Evolutionary conservation across 2,797 vertebrate species (phyloP), one percentile per base, ranked within the genome.

Genomic region (Acrocephalus scirpaceus): DNA sequence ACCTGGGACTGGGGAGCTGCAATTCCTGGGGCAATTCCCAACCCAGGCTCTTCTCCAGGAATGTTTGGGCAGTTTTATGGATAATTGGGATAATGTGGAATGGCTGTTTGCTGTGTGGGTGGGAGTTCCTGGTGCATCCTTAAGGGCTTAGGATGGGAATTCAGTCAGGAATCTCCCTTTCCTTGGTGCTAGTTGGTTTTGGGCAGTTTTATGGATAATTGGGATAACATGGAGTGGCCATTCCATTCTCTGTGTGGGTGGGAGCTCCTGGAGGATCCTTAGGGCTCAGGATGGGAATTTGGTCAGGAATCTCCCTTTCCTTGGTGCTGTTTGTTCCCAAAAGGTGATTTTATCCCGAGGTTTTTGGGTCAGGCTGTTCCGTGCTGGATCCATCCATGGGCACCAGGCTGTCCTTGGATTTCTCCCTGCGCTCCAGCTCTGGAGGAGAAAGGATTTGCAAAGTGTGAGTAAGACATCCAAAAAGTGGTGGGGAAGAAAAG

Each of bases 341-440:
- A 29, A 21, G 5, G 4, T 1, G 26, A n/a, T 10, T 74, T 62
- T 5, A 29, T 34, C 45, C 54, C 20, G 0, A 51, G 45, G 44
- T 29, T 45, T 67, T 26, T 3, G 30, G 9, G 42, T 36, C 32
- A 7, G 47, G 56, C 50, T 22, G 5, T 12, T 53, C n/a, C 3
- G 0, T 53, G 7, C 3, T 13, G 48, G 69, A 11, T 42, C 40
- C 45, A 13, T 40, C 30, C 23, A 1, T 3, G 42, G 14, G 11
- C 66, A 23, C 22, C 6, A 20, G 17, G 42, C 75, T 48, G 16
- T 7, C 9, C n/a, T 21, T 44, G 56, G n/a, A 10, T 56, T 75
- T 56, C 66, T 91, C 40, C 38, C 45, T 60, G 25, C 18, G 0
- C 76, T 21, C 2, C 65, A 18, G 30, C 42, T 44, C 48, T 56